Conservation (phyloP, 2,888 invertebrate species). For the Antheraea assamensis region DNA sequence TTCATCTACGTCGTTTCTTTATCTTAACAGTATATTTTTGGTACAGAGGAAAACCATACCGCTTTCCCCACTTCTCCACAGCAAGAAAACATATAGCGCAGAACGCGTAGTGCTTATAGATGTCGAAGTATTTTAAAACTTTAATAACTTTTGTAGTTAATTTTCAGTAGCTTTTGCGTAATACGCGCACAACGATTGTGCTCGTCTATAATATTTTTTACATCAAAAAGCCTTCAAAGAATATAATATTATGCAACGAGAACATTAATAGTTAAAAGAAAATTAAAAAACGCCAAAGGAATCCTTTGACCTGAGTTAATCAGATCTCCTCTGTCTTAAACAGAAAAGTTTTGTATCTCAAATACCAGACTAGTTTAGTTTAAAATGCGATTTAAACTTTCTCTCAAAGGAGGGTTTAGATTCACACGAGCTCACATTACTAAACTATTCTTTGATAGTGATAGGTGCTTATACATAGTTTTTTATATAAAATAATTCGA, state of each 20-base stretch:
- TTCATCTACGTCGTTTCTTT: no score
- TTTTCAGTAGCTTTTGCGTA: no score
- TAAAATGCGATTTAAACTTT: conserved; percentile 22
- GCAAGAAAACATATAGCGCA: no score
- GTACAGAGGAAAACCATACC: no score
- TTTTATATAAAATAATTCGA: neutral
- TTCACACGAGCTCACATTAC: conserved; percentile 14
- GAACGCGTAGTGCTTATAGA: no score
- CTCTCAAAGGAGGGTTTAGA: conserved; percentile 12
- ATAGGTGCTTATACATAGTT: neutral
- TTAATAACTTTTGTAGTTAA: no score
- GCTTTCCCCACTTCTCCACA: no score
- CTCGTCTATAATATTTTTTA: no score
- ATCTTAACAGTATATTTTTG: no score
- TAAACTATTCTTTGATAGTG: neutral
- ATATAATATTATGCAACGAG: neutral
- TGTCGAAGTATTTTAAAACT: no score
- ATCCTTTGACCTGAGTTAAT: conserved; percentile 2
- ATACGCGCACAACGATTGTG: no score
- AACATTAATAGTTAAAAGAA: neutral
- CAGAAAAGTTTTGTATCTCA: conserved; percentile 15
- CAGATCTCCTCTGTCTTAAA: conserved; percentile 6
- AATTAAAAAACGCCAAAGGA: conserved; percentile 2
- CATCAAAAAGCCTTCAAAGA: neutral
- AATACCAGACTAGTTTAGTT: conserved; percentile 18